Percentiles rank a stretch among this genome's conserved stretches.
phyloP scores from a whole-genome alignment of 2,888 invertebrate species.

The Halictus quadricinctus region DNA sequence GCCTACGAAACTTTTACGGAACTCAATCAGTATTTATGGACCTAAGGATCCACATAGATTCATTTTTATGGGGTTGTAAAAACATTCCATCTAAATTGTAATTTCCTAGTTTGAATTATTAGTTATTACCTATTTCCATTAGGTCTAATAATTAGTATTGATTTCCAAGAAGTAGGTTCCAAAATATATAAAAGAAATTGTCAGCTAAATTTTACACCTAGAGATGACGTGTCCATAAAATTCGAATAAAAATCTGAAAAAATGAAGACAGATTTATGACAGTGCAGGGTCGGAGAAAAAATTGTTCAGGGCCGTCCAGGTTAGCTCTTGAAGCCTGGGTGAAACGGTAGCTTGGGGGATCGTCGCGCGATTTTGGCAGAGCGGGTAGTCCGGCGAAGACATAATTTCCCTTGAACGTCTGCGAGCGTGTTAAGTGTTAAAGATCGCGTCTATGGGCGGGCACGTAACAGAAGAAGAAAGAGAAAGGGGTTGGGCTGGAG shows the following conservation, averaged over 20 bases:
- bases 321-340: not conserved
- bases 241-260: too few species aligned
- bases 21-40: too few species aligned
- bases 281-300: not conserved
- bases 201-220: too few species aligned
- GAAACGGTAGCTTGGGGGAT: not conserved
- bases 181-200: not conserved
- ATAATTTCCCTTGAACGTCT: not conserved
- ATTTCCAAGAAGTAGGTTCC: not conserved
- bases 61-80: not conserved
- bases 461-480: not conserved
- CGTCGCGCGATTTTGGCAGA: slow-evolving; percentile 1
- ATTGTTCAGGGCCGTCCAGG: not conserved
- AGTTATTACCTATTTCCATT: not conserved
- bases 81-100: not conserved
- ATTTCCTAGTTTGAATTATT: not conserved
- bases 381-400: not conserved
- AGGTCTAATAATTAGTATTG: not conserved
- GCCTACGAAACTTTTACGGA: too few species aligned
- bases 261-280: not conserved
- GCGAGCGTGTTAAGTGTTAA: slow-evolving; percentile 8
- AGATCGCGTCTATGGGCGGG: not conserved
- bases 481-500: not conserved
- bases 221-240: too few species aligned
- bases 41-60: too few species aligned